Percentiles rank a stretch among this genome's conserved stretches.
These are phyloP conservation scores for Trichacis sp. DNA, from an alignment of 2,888 invertebrate genomes.

Conservation along the genomic window DNA sequence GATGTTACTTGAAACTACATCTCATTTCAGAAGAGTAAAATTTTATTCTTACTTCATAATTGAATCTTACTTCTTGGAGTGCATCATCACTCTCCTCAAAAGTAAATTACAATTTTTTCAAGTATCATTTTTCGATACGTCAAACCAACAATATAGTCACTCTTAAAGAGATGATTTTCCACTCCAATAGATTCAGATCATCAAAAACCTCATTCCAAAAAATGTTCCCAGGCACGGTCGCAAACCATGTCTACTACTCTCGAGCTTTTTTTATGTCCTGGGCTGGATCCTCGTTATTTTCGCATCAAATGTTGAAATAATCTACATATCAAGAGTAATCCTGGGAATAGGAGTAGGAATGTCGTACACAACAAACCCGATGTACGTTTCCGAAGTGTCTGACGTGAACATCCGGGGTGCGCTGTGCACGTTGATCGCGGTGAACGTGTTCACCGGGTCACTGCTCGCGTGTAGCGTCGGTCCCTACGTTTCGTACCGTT, in stretches of 20 bases:
- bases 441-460: slow-evolving; percentile 65
- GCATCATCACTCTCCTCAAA: too few relatives aligned
- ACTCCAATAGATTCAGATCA: too few relatives aligned
- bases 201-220: too few relatives aligned
- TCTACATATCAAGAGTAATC: slow-evolving; percentile 58
- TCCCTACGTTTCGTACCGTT: slow-evolving; percentile 55
- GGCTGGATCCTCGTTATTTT: slow-evolving; percentile 62
- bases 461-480: slow-evolving; percentile 60
- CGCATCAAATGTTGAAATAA: slow-evolving; percentile 50
- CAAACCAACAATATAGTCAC: too few relatives aligned
- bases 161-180: too few relatives aligned
- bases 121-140: too few relatives aligned
- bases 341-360: slow-evolving; percentile 63
- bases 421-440: slow-evolving; percentile 62
- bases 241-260: slow-evolving; percentile 56
- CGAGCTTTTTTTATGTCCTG: slow-evolving; percentile 61
- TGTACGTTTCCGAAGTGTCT: slow-evolving; percentile 66
- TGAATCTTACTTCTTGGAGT: too few relatives aligned
- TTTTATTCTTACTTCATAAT: too few relatives aligned
- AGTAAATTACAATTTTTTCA: too few relatives aligned
- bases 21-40: too few relatives aligned
- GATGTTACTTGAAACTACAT: too few relatives aligned
- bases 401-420: slow-evolving; percentile 64
- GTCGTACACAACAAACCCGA: slow-evolving; percentile 63
- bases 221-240: slow-evolving; percentile 55